A percentile compares a stretch with the other conserved stretches of the same genome.
These are phyloP conservation scores for Thamnaconus septentrionalis DNA, from an alignment of 2,113 vertebrate species.

Conservation along the genomic window DNA sequence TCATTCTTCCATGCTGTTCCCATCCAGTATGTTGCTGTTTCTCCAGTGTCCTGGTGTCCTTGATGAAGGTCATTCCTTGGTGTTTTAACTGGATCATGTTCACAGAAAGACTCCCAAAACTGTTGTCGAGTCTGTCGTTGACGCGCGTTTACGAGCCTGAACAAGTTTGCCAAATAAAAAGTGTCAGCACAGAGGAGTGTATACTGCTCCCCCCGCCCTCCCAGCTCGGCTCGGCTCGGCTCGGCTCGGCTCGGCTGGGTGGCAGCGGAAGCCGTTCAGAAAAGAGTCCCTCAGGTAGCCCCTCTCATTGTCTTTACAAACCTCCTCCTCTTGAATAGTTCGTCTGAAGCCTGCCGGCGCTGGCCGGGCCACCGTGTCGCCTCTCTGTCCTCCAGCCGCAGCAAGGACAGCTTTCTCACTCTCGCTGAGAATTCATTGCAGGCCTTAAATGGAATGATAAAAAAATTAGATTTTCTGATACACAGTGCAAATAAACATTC, in stretches of 20 bases:
- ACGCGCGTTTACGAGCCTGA: no score
- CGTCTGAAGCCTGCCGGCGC: not conserved
- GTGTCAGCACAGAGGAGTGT: no score
- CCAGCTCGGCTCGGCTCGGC: not conserved
- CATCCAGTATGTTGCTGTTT: no score
- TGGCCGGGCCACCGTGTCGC: no score
- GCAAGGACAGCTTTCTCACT: not conserved
- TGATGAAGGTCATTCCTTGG: no score
- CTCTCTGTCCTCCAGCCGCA: not conserved
- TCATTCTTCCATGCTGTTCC: not conserved
- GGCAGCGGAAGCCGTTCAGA: not conserved
- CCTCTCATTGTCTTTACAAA: constrained; percentile 8
- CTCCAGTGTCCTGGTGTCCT: no score
- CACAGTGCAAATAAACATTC: not conserved
- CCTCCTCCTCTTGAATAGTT: not conserved
- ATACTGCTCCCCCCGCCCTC: no score
- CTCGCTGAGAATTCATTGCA: constrained; percentile 8
- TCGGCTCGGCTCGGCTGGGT: not conserved
- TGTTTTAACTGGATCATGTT: no score
- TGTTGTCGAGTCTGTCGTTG: no score
- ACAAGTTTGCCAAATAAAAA: no score
- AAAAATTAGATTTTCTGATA: not conserved
- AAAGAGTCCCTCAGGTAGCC: not conserved
- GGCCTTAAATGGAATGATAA: not conserved
- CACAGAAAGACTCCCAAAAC: no score